Conservation (phyloP, 37 sponge, comb jelly and placozoan genomes). For the Halichondria panicea region DNA sequence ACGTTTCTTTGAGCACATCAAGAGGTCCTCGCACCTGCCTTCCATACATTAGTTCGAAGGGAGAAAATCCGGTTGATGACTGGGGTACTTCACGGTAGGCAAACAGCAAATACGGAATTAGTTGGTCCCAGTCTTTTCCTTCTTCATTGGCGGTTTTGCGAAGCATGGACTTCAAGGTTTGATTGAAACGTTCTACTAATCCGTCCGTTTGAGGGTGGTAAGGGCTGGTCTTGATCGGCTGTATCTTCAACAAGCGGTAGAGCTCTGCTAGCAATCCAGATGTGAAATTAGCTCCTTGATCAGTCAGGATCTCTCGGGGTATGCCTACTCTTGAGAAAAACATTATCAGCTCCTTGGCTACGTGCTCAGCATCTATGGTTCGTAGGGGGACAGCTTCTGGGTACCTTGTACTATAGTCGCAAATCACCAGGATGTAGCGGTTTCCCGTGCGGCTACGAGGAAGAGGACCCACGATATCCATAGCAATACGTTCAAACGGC, state of each 20-base stretch:
- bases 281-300: constrained; percentile 51
- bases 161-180: constrained; percentile 50
- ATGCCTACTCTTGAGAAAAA: constrained; percentile 43
- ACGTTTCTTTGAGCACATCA: constrained; percentile 49
- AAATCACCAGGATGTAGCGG: constrained; percentile 30
- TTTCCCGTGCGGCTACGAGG: constrained; percentile 28
- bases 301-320: constrained; percentile 50
- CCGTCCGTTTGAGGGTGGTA: constrained; percentile 70
- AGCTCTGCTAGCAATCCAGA: constrained; percentile 32
- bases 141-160: background rate
- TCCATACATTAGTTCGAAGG: constrained; percentile 58
- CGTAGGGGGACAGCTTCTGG: constrained; percentile 51
- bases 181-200: constrained; percentile 49
- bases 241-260: constrained; percentile 24
- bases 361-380: constrained; percentile 36
- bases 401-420: constrained; percentile 54
- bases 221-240: constrained; percentile 45
- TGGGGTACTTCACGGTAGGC: constrained; percentile 56
- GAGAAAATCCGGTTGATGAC: constrained; percentile 39
- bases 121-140: constrained; percentile 40
- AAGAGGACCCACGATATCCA: constrained; percentile 61
- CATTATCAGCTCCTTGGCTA: constrained; percentile 40
- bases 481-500: constrained; percentile 60
- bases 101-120: constrained; percentile 41
- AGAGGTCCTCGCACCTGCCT: constrained; percentile 46